Conservation (phyloP, 2,113 vertebrate species). For the Pycnonotus jocosus region DNA sequence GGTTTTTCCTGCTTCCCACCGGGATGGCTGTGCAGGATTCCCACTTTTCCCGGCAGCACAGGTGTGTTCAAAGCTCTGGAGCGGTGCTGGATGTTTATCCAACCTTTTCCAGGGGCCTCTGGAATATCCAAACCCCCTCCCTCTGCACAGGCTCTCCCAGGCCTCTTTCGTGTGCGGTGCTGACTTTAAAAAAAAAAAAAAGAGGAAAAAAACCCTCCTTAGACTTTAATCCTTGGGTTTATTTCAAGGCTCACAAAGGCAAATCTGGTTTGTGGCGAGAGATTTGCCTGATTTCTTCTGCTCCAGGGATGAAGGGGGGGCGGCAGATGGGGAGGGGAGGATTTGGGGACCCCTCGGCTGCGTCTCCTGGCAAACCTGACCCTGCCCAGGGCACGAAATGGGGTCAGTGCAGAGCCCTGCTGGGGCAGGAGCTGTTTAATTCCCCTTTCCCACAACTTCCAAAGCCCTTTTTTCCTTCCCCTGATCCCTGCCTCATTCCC, state of each 20-base stretch:
- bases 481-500: neutral
- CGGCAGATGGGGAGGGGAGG: slow-evolving; percentile 16
- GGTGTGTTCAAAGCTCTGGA: neutral
- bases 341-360: neutral
- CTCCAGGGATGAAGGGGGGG: neutral
- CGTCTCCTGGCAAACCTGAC: neutral
- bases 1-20: neutral
- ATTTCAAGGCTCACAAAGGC: slow-evolving; percentile 48
- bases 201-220: neutral
- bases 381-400: rapidly evolving
- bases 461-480: neutral
- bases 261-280: slow-evolving; percentile 40
- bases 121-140: neutral
- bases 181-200: neutral
- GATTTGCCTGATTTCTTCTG: slow-evolving; percentile 36
- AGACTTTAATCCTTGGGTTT: slow-evolving; percentile 54
- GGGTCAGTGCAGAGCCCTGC: neutral
- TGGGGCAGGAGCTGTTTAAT: neutral
- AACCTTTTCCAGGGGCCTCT: neutral
- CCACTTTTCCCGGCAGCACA: neutral
- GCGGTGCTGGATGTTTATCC: neutral
- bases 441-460: neutral
- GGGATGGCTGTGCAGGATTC: neutral
- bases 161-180: neutral
- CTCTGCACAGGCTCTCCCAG: neutral